Evolutionary conservation across 2,888 invertebrate species (phyloP).

Genomic region (Rotaria sp.): DNA sequence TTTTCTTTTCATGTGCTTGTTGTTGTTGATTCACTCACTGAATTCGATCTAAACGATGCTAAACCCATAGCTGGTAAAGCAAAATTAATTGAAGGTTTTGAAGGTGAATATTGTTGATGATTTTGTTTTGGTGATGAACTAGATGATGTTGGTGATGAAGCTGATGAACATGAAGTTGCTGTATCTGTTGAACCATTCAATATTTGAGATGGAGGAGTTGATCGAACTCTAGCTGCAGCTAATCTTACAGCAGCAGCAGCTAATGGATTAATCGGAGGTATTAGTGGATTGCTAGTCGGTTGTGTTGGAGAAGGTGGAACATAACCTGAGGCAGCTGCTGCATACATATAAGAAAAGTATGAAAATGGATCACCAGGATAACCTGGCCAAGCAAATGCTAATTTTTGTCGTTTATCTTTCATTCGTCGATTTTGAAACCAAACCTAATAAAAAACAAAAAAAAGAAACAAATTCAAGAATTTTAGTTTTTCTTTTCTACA

Average conservation of each 20-base stretch:
- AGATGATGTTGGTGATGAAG: slow-evolving; percentile 10
- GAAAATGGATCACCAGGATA: slow-evolving; percentile 37
- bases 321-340: neutral
- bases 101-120: neutral
- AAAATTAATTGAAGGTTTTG: neutral
- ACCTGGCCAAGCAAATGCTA: slow-evolving; percentile 81
- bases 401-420: slow-evolving; percentile 91
- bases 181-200: neutral
- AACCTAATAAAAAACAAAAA: slow-evolving; percentile 65
- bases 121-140: neutral
- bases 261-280: neutral
- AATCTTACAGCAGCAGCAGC: neutral
- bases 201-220: neutral
- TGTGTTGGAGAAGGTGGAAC: neutral
- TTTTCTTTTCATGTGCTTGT: neutral
- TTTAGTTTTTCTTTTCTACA: no score
- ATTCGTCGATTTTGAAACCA: slow-evolving; percentile 95
- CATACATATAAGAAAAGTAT: neutral
- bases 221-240: neutral
- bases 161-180: neutral
- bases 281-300: neutral
- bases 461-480: no score
- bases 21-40: neutral
- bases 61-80: slow-evolving; percentile 14
- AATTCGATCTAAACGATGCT: neutral